Conservation (phyloP, 2,888 invertebrate species). For the Poecilus cupreus region DNA sequence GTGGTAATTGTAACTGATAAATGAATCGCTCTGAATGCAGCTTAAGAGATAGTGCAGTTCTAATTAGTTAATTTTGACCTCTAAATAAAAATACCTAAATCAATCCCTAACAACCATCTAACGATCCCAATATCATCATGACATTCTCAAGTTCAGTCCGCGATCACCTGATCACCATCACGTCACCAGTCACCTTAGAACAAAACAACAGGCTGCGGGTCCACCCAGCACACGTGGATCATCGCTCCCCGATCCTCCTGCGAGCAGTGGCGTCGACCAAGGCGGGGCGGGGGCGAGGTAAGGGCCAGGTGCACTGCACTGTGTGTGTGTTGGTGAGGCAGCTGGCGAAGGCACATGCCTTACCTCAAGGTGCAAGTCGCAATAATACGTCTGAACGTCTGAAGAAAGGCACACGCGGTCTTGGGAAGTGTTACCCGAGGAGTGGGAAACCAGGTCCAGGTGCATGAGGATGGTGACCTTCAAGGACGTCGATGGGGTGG, state of each 20-base stretch:
- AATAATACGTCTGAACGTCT: slow-evolving; percentile 19
- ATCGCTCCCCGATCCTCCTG: too few relatives aligned
- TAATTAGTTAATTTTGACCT: neutral
- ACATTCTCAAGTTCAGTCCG: neutral
- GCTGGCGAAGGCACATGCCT: slow-evolving; percentile 29
- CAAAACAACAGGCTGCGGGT: neutral
- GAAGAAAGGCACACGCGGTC: slow-evolving; percentile 4
- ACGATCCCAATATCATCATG: neutral
- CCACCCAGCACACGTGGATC: neutral
- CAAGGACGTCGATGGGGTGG: neutral
- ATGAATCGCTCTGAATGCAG: too few relatives aligned
- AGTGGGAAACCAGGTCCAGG: slow-evolving; percentile 12
- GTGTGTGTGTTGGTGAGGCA: neutral
- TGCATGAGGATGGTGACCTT: slow-evolving; percentile 12
- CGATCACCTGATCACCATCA: neutral
- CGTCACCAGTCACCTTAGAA: neutral
- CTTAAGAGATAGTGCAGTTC: too few relatives aligned
- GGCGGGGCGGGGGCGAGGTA: neutral
- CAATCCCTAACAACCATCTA: neutral
- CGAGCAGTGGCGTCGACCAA: too few relatives aligned
- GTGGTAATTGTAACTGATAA: too few relatives aligned
- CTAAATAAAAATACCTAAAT: neutral
- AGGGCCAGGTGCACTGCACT: slow-evolving; percentile 6
- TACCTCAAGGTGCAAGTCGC: slow-evolving; percentile 33
- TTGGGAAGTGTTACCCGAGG: neutral